Base-by-base conservation (phyloP, 2,888 invertebrate genomes). In the Chelonus formosanus region DNA sequence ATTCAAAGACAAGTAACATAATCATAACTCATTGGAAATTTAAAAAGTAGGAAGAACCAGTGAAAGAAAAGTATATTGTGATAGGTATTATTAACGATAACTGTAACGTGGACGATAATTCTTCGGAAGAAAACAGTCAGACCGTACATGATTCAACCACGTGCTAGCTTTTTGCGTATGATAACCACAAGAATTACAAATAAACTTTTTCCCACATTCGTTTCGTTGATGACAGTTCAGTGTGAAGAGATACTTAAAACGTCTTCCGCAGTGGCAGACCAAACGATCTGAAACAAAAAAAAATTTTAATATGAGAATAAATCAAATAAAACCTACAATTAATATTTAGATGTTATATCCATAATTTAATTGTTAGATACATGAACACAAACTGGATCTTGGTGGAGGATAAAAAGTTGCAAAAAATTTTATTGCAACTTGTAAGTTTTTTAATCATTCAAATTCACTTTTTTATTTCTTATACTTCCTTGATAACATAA, bases 171-270 rank as follows among this genome's bases (percentile, higher is more conserved):
- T 71, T 36, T 63, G 62, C 3, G 73, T 71, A 7, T 66, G 60
- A 61, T 64, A 77, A n/a, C 67, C 52, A 40, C 76, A 77, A 34
- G 67, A 64, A 8, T 67, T 43, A 61, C 76, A 76, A 43, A 58
- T 36, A 52, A 70, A 75, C 3, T 45, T 65, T 35, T 67, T 62
- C 1, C 75, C 75, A 55, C 77, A 76, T 10, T 76, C 75, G 62
- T 75, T 71, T 10, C 62, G 70, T n/a, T 74, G 70, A 65, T 77
- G 77, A 32, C 75, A 76, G 59, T 63, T 52, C 63, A 76, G 48
- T 5, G 73, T 75, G 59, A 75, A 76, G 43, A 45, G 32, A 44
- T 74, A 74, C 55, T 76, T 75, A 71, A 73, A 77, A 5, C 72
- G 73, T 43, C 76, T 72, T 10, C 76, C 75, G 44, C 76, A 79